Conservation (phyloP, 2,113 vertebrate genomes). For the Cinclus mexicanus region DNA sequence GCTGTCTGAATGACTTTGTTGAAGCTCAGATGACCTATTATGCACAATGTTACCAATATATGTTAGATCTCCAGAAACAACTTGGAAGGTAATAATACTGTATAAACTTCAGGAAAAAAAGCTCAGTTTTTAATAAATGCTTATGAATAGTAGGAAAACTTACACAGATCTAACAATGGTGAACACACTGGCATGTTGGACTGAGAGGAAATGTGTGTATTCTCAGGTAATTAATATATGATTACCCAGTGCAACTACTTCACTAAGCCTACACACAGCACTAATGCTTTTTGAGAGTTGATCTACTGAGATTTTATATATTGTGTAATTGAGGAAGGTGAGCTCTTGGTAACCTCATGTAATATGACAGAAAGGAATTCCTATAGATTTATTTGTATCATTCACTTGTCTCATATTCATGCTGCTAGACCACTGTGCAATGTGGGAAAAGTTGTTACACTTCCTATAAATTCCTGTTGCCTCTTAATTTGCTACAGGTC, state of each 20-base stretch:
- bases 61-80: slow-evolving; percentile 97
- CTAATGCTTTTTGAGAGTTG: not conserved
- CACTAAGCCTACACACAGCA: not conserved
- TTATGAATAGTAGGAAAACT: not conserved
- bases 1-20: slow-evolving; percentile 95
- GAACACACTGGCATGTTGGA: not conserved
- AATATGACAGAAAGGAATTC: not conserved
- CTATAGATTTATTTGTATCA: not conserved
- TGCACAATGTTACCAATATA: slow-evolving; percentile 97
- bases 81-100: slow-evolving; percentile 87
- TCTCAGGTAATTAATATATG: not conserved
- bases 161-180: not conserved
- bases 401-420: not conserved
- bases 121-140: not conserved
- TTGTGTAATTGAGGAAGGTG: not conserved
- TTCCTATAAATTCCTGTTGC: not conserved
- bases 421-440: not conserved
- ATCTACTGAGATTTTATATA: not conserved
- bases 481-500: not conserved
- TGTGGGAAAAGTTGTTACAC: not conserved
- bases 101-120: not conserved
- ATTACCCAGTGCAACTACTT: not conserved
- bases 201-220: not conserved
- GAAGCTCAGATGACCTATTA: slow-evolving; percentile 97
- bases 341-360: not conserved